These are phyloP conservation scores for Cremastobaeus sp. DNA, from an alignment of 2,888 invertebrate genomes.

Conservation along the genomic window DNA sequence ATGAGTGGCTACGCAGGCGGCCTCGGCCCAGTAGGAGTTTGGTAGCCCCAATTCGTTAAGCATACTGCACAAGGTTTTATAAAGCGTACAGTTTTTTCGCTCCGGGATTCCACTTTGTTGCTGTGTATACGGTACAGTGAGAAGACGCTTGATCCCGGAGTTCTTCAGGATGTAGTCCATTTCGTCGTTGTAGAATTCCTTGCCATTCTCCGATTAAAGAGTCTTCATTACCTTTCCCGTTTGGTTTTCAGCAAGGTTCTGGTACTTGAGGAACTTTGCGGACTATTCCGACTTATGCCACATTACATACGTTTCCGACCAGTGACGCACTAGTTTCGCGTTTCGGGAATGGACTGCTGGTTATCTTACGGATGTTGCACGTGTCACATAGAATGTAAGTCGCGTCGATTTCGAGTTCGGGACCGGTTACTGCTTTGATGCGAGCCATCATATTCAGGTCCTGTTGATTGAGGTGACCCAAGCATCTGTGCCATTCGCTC, in stretches of 20 bases:
- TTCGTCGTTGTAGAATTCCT: slow-evolving; percentile 10
- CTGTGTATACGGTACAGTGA: slow-evolving; percentile 64
- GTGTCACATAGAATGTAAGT: not conserved
- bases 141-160: slow-evolving; percentile 57
- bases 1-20: not conserved
- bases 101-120: slow-evolving; percentile 69
- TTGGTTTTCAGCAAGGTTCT: slow-evolving; percentile 44
- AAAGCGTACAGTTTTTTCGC: slow-evolving; percentile 65
- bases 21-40: not conserved
- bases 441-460: slow-evolving; percentile 9
- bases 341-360: not conserved
- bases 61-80: slow-evolving; percentile 63
- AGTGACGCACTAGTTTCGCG: too few relatives aligned
- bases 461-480: slow-evolving; percentile 48
- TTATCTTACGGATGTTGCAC: not conserved
- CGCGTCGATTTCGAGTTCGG: not conserved
- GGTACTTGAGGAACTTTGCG: slow-evolving; percentile 41
- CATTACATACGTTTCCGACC: slow-evolving; percentile 48
- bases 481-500: not conserved
- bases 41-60: not conserved
- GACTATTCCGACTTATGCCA: slow-evolving; percentile 35
- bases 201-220: slow-evolving; percentile 36
- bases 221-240: slow-evolving; percentile 43
- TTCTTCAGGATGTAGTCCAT: slow-evolving; percentile 26
- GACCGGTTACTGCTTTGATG: not conserved